These are phyloP conservation scores for Vandiemenella viatica DNA, from an alignment of 2,888 invertebrate genomes.

Conservation along the genomic window DNA sequence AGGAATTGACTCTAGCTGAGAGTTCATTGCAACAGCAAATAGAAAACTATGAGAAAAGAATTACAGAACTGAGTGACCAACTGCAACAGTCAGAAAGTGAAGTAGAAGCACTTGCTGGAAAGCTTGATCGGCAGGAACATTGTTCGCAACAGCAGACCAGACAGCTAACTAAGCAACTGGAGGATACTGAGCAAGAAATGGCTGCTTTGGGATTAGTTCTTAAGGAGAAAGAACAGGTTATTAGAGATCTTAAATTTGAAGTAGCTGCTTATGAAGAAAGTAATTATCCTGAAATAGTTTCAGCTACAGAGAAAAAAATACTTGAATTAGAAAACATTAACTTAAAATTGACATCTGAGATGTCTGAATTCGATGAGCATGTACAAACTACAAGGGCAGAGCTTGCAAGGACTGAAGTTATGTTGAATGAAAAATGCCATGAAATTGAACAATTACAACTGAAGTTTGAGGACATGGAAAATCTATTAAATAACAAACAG, in stretches of 20 bases:
- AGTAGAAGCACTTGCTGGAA: constrained; percentile 6
- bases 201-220: not conserved
- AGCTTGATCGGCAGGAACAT: constrained; percentile 7
- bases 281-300: not conserved
- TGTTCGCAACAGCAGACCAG: constrained; percentile 5
- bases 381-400: not conserved
- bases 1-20: not conserved
- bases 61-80: not conserved
- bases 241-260: not conserved
- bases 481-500: not conserved
- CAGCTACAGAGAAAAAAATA: not conserved
- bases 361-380: not conserved
- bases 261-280: not conserved
- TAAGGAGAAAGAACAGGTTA: not conserved
- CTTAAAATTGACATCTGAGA: not conserved
- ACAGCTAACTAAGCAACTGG: constrained; percentile 5
- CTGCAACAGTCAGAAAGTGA: constrained; percentile 5
- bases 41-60: constrained; percentile 1
- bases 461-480: not conserved
- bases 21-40: not conserved
- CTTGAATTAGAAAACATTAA: not conserved
- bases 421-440: not conserved
- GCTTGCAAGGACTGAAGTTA: not conserved
- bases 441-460: not conserved
- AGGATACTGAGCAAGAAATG: not conserved